Evolutionary conservation across 2,797 vertebrate species (phyloP), one percentile per base, ranked within the genome.

Genomic region (Schizothorax lantsangensis): DNA sequence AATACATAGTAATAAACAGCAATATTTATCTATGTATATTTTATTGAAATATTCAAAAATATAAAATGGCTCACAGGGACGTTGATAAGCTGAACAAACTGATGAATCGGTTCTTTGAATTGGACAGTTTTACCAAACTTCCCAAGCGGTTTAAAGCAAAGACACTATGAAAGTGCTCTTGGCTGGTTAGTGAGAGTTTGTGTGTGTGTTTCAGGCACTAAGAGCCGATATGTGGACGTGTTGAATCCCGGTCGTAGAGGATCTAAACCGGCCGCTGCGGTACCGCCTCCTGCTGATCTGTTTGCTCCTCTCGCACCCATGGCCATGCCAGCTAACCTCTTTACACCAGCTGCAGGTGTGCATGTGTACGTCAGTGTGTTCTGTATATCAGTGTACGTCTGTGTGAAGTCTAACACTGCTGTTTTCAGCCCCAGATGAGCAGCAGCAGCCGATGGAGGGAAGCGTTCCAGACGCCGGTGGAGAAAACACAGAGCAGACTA

Each of bases 251-350:
- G 94, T 84, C 90, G 96, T 0, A 90, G 92, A 0, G 95, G 94
- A 33, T 89, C 94, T 6, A 93, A 94, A 15, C 97, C 95, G 0
- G 95, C 96, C 8, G 93, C 95, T 12, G 91, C 91, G 2, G 89
- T 91, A 8, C 96, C 95, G 0, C 95, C 97, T 19, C 96, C 95
- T 10, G 93, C 92, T 9, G 97, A 99, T 83, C 93, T 99, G 0
- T 99, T 99, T 83, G 97, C 98, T 47, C 98, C 98, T 0, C 92
- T 99, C 64, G 97, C 98, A 36, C 98, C 98, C 0, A 97, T 99
- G 95, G 91, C 97, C 5, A 96, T 99, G 92, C 97, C 97, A 9
- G 81, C 96, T 1, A 97, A 96, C 85, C 89, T 98, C 9, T 97
- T 96, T 7, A 84, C 88, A 47, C 90, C 90, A 8, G 68, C 84